Base-by-base conservation (phyloP, 2,797 vertebrate species). In the Potorous gilbertii region DNA sequence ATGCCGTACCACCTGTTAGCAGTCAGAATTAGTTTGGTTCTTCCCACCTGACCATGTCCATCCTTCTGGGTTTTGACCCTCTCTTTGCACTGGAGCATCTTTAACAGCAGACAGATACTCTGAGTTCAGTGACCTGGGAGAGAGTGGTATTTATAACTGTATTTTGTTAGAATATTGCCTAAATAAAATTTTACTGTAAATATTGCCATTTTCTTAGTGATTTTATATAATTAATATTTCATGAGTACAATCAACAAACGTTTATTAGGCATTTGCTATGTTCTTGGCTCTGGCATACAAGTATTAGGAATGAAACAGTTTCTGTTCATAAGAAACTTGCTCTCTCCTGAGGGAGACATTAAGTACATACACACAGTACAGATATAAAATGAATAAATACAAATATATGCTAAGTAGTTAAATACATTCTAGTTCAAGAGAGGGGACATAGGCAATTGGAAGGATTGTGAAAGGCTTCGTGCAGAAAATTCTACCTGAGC, bases 41-140 rank as follows among this genome's bases (percentile, higher is more conserved):
- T 11, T 94, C 81, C 92, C 94, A 90, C 55, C 28, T 90, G 92
- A 90, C 90, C 54, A 94, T 93, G 95, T 96, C 62, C 92, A 10
- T 1, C 50, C 56, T 91, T 94, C 0, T 93, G 52, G 31, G 1
- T 96, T 96, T 46, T 97, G 87, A 95, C 40, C 24, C 9, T 87
- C 18, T 91, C 6, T 90, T 10, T 93, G 90, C 95, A 74, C 9
- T 91, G 2, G 1, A 5, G 9, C 90, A 66, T 59, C 5, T 31
- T 50, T 89, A 56, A 96, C n/a, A 52, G 66, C 27, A 90, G 56
- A 46, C 54, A 93, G 89, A 90, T 95, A 27, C 5, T 92, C 94
- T 92, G 93, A 90, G 57, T 74, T 5, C n/a, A 55, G 13, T 54
- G 28, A 34, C 10, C 5, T 40, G 34, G 31, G 31, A 66, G 40